Evolutionary conservation across 1,140 invertebrate species (phyloP), one percentile per base, ranked within the genome.

Genomic region (Micrasema longulum): DNA sequence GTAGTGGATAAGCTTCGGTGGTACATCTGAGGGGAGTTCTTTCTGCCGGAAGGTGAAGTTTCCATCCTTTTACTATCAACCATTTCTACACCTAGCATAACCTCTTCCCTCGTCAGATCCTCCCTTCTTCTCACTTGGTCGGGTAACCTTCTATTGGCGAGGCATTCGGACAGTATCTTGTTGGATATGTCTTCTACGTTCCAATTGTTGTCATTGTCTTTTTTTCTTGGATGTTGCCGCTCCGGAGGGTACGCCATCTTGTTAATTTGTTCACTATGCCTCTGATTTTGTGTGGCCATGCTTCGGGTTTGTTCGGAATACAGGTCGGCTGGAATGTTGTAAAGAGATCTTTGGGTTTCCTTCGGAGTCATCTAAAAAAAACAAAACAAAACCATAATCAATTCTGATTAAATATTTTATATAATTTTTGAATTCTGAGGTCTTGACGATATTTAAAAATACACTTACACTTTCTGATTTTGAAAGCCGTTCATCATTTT

Each of bases 1-100:
- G 79, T 83, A 50, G 79, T 81, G 23, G 84, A 84, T 68, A 83
- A 68, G 68, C 84, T 84, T 43, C 84, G 80, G 64, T 83, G 83
- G 74, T 85, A 85, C 76, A 81, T 79, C 72, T 80, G 79, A 3
- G 82, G 81, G 7, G 83, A 84, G 11, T 76, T 79, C 10, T 81
- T 79, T 78, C 80, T 74, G 2, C 38, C 38, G 1, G 70, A 53
- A 7, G 52, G 41, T 14, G 75, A 65, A n/a, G 26, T 53, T 0
- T 67, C 67, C 12, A 41, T 41, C 14, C 41, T 41, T 22, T 63
- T 70, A 11, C 20, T 36, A 10, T 31, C 43, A 22, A 57, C 16
- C 26, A 14, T 14, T 6, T 50, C 57, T 12, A 26, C 41, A 12
- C 36, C 38, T 10, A 52, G 35, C 66, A 68, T 68, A 14, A 52